A percentile compares a stretch with the other conserved stretches of the same genome.
phyloP scores from a whole-genome alignment of 2,113 vertebrate species.

The Nothoprocta perdicaria region DNA sequence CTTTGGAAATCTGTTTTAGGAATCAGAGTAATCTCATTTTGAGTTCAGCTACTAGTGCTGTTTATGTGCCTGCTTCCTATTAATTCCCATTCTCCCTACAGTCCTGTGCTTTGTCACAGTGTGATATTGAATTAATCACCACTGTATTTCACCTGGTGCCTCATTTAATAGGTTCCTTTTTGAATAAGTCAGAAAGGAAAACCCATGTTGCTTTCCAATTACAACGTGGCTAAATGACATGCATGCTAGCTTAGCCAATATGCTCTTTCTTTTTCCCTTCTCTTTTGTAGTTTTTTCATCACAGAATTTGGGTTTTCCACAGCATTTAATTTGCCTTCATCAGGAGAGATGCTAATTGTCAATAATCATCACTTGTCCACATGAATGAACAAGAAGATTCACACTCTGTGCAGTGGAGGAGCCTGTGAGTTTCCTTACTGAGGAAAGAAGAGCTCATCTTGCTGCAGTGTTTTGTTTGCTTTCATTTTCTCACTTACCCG shows the following conservation, averaged over 20 bases:
- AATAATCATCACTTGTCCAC: constrained; percentile 6
- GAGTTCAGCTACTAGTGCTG: not conserved
- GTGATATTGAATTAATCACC: constrained; percentile 27
- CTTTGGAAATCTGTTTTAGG: not conserved
- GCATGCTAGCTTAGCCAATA: not conserved
- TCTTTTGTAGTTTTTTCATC: not conserved
- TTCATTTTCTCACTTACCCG: constrained; percentile 7
- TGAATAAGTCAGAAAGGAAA: constrained; percentile 39
- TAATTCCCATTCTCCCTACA: not conserved
- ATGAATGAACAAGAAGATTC: constrained; percentile 33
- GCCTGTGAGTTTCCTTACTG: not conserved
- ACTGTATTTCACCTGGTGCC: constrained; percentile 14
- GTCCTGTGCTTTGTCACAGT: not conserved
- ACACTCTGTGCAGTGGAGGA: not conserved
- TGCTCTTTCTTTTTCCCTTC: not conserved
- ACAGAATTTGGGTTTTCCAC: constrained; percentile 9
- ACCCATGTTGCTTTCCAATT: constrained; percentile 26
- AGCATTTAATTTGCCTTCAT: constrained; percentile 55
- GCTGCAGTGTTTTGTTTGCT: constrained; percentile 1
- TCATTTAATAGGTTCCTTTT: constrained; percentile 44
- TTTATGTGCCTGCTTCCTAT: not conserved
- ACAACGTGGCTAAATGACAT: not conserved
- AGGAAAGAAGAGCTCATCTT: not conserved
- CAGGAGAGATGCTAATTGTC: constrained; percentile 53
- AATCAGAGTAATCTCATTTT: constrained; percentile 12